These are phyloP conservation scores for Myotis findleyi DNA, from an alignment of 2,797 vertebrate genomes.

Conservation along the genomic window DNA sequence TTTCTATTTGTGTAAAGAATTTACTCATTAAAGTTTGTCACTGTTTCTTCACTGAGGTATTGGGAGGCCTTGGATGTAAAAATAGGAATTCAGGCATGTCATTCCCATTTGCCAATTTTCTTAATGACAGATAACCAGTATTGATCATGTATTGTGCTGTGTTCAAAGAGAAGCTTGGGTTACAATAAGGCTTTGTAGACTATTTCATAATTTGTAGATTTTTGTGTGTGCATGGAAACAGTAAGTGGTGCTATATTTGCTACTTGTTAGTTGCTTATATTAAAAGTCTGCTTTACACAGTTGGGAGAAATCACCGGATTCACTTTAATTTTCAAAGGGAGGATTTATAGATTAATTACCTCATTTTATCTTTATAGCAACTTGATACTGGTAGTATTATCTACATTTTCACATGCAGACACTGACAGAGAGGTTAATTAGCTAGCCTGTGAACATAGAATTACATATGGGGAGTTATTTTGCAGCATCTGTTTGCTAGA, in stretches of 20 bases:
- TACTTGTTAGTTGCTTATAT: not conserved
- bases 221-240: not conserved
- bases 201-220: not conserved
- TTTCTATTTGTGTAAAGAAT: not conserved
- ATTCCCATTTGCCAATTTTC: not conserved
- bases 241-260: not conserved
- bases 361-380: conserved; percentile 49
- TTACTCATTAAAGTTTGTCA: not conserved
- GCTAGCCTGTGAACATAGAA: not conserved
- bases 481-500: not conserved
- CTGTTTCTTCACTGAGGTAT: not conserved
- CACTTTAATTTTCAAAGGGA: not conserved
- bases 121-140: not conserved
- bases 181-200: not conserved
- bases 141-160: not conserved
- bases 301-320: not conserved
- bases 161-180: not conserved
- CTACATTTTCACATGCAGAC: not conserved
- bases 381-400: not conserved
- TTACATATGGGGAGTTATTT: not conserved
- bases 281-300: not conserved
- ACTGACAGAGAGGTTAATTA: conserved; percentile 41
- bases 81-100: not conserved
- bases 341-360: not conserved
- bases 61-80: not conserved